Evolutionary conservation across 2,113 vertebrate genomes (phyloP), one percentile per base, ranked within the genome.

Genomic region (Chaetura pelagica): DNA sequence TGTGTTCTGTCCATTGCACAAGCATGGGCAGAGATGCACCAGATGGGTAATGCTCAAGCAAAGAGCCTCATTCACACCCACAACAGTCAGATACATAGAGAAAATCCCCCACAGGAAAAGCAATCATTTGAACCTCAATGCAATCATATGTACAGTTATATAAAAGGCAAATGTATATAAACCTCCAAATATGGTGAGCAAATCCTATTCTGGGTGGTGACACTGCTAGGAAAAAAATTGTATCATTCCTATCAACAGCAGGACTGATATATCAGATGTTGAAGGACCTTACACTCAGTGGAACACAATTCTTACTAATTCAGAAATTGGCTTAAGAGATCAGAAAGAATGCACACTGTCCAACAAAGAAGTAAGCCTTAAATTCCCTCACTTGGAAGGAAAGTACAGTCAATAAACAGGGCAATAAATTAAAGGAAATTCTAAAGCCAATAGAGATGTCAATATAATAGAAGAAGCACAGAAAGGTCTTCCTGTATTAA

Each of bases 91-190:
- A 95, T 9, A 38, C 51, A 90, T 58, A 69, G 3, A 4, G 68
- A 90, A 93, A 91, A 71, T 42, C 72, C 92, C 75, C 59, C 71
- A 86, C 62, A 88, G 42, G 27, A 88, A 83, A 76, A 63, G 26
- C 22, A 86, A 73, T 54, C 51, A 58, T 54, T 82, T 69, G 46
- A 83, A 88, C 88, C 66, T 30, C 2, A 2, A 63, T 93, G 62
- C 8, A 87, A 64, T 87, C 55, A 26, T 59, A 68, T 12, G 15
- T 54, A 85, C 18, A 58, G 71, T 94, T 83, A 90, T 11, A 79
- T 83, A 80, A 91, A 95, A 93, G 59, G 13, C 9, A 75, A 81
- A 21, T 55, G 61, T 57, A 81, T 35, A 78, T 7, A 61, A 66
- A 86, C 22, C 20, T 72, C 40, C 86, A 88, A 94, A 97, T 64